phyloP scores from a whole-genome alignment of 2,797 vertebrate species.

The Allobates femoralis region DNA sequence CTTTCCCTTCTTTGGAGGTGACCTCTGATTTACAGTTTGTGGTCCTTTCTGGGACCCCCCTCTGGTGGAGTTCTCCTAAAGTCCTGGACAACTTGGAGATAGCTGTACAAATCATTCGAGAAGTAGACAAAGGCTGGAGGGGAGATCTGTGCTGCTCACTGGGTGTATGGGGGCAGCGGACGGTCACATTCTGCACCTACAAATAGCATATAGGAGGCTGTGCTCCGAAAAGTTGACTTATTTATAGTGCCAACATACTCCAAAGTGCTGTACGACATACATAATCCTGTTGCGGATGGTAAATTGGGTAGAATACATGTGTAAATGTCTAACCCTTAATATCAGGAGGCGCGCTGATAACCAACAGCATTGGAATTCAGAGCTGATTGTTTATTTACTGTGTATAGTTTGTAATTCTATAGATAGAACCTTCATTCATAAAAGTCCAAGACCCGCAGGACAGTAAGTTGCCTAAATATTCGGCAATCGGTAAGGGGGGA shows the following conservation, averaged over 20 bases:
- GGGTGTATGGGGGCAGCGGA: background rate
- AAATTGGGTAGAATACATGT: background rate
- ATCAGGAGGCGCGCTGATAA: background rate
- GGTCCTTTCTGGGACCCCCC: background rate
- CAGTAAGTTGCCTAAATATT: background rate
- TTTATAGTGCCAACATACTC: background rate
- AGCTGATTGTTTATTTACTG: background rate
- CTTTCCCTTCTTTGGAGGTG: background rate
- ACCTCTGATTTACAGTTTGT: background rate
- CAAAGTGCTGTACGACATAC: background rate
- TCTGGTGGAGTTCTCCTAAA: too few species aligned
- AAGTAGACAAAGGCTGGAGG: background rate
- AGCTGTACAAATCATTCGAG: background rate
- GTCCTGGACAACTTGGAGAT: background rate
- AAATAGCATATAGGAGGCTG: conserved; percentile 3
- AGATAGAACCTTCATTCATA: background rate
- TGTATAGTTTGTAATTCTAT: background rate
- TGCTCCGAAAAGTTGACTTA: background rate
- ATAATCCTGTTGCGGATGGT: too few species aligned
- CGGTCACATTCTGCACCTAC: background rate
- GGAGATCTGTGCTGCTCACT: background rate
- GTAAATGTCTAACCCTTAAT: background rate
- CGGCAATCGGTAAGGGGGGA: background rate
- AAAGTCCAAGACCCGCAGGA: background rate
- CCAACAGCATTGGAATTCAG: background rate